Evolutionary conservation across 2,888 invertebrate species (phyloP).

Genomic region (Boloria selene): DNA sequence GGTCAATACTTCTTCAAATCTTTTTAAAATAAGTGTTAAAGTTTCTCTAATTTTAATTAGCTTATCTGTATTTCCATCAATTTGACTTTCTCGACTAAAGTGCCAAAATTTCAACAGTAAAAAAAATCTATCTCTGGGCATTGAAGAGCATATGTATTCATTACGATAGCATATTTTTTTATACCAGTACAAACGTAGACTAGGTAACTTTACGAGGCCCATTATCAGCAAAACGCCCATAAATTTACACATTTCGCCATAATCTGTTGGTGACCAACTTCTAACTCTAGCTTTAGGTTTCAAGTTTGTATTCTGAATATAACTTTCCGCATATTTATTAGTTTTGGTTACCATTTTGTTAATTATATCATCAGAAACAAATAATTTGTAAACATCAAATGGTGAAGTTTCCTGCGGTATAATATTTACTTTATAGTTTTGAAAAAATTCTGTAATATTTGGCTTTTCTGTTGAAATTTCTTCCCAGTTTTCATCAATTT

Average conservation of each 20-base stretch:
- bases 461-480: no score
- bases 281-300: conserved; percentile 23
- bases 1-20: conserved; percentile 7
- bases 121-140: conserved; percentile 19
- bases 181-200: conserved; percentile 14
- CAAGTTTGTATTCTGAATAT: conserved; percentile 7
- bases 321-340: conserved; percentile 21
- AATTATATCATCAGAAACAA: conserved; percentile 20
- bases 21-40: not conserved
- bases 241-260: conserved; percentile 18
- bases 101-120: conserved; percentile 19
- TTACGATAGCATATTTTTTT: conserved; percentile 19
- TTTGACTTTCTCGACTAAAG: conserved; percentile 7
- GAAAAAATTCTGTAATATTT: no score
- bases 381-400: no score
- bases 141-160: conserved; percentile 12
- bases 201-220: conserved; percentile 17
- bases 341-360: conserved; percentile 30
- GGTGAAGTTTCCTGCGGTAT: no score
- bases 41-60: conserved; percentile 12
- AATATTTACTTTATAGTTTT: no score
- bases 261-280: conserved; percentile 7
- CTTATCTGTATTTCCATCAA: not conserved
- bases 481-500: no score
- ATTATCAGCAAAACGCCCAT: conserved; percentile 17